Evolutionary conservation across 2,113 vertebrate species (phyloP), one percentile per base, ranked within the genome.

Genomic region (Melanotaenia duboulayi): DNA sequence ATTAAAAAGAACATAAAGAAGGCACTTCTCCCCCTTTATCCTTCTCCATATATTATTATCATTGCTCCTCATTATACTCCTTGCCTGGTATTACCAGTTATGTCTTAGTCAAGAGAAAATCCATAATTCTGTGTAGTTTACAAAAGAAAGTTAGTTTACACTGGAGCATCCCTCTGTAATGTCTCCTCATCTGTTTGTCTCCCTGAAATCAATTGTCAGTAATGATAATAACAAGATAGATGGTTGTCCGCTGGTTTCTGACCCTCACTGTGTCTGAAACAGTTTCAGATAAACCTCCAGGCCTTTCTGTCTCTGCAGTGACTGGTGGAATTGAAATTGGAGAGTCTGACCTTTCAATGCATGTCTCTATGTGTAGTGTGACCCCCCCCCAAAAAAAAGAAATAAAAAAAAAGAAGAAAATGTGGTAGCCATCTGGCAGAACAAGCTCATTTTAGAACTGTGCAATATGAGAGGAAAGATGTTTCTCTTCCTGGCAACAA

Each of bases 1-100:
- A 89, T 91, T 87, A 90, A 83, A 81, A 88, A 82, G 68, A 76
- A 76, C 83, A 74, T 60, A 68, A 35, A 79, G 64, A 51, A 70
- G 40, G 72, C 42, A 24, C 54, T 83, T 75, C 19, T 58, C 17
- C 22, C 61, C 7, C 3, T 40, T 50, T 46, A 22, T 23, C 25
- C 23, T 22, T 13, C 51, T 24, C 40, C 24, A 69, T 44, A 73
- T 80, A 68, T 81, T 88, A 80, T 82, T 78, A 83, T 90, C 89
- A 89, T 91, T 84, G 78, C 77, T 88, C 71, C 64, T 72, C 67
- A 77, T 87, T 84, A 81, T 87, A 60, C 68, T 60, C 63, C 16
- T 58, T 63, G 72, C 35, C 68, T 42, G 59, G 86, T 87, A 90
- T 91, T 80, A 81, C 62, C 51, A 60, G 71, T 81, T 83, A 84